These are phyloP conservation scores for Fissipunctia ypsillon DNA, from an alignment of 2,888 invertebrate species.

Conservation along the genomic window DNA sequence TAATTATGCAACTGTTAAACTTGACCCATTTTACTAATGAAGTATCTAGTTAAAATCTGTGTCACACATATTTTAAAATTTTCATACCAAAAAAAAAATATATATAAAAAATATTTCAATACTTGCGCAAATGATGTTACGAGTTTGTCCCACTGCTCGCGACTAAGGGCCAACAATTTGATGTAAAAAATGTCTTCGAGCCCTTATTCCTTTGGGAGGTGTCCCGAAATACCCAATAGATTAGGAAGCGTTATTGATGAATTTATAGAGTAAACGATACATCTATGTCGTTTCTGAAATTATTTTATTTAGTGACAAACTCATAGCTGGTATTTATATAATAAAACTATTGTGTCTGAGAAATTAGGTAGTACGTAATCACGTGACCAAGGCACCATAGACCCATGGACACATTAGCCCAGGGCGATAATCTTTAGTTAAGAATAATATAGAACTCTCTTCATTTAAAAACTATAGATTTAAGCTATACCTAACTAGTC, in stretches of 20 bases:
- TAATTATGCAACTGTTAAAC: neutral
- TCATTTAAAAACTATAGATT: neutral
- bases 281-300: conserved; percentile 15
- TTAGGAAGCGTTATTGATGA: conserved; percentile 43
- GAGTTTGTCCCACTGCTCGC: conserved; percentile 3
- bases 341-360: neutral
- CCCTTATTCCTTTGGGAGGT: conserved; percentile 29
- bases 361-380: neutral
- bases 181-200: conserved; percentile 29
- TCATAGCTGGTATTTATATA: neutral
- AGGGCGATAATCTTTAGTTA: too few species aligned
- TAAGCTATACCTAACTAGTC: too few species aligned
- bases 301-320: neutral
- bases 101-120: neutral
- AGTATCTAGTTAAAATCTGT: conserved; percentile 6
- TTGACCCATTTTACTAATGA: neutral
- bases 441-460: neutral
- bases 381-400: neutral
- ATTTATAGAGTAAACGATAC: conserved; percentile 28
- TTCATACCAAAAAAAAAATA: neutral
- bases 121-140: conserved; percentile 17
- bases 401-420: neutral
- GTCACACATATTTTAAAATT: conserved; percentile 9
- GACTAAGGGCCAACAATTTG: conserved; percentile 27
- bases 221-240: conserved; percentile 38